phyloP scores from a whole-genome alignment of 2,113 vertebrate species.

The Oreotrochilus melanogaster region DNA sequence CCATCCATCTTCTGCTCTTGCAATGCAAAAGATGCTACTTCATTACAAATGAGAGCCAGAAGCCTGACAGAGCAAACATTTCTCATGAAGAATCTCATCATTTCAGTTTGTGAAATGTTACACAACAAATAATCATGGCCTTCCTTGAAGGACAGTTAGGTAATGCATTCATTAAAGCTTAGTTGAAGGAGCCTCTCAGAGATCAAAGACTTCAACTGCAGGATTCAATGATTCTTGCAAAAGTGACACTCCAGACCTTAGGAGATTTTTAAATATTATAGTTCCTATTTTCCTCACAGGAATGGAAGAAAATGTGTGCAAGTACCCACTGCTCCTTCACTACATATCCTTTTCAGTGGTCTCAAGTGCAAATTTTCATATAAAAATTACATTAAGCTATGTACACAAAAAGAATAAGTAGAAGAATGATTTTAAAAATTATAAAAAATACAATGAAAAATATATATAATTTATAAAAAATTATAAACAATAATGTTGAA shows the following conservation, averaged over 20 bases:
- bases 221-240: neutral
- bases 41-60: neutral
- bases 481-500: neutral
- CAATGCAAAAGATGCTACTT: neutral
- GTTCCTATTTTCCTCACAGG: slow-evolving; percentile 19
- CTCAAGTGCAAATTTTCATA: neutral
- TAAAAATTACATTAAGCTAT: neutral
- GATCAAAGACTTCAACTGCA: slow-evolving; percentile 56
- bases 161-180: slow-evolving; percentile 59
- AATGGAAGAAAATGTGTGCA: neutral
- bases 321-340: neutral
- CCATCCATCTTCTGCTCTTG: neutral
- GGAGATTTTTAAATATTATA: slow-evolving; percentile 43
- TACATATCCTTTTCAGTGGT: neutral
- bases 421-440: neutral
- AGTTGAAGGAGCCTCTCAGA: slow-evolving; percentile 1
- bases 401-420: neutral
- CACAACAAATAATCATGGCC: neutral
- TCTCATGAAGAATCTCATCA: neutral
- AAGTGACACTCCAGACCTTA: neutral
- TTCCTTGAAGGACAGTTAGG: slow-evolving; percentile 46
- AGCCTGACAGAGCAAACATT: neutral
- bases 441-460: no score
- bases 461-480: neutral
- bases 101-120: slow-evolving; percentile 41